Conservation (phyloP, 2,888 invertebrate species). For the Teinopalpus imperialis region DNA sequence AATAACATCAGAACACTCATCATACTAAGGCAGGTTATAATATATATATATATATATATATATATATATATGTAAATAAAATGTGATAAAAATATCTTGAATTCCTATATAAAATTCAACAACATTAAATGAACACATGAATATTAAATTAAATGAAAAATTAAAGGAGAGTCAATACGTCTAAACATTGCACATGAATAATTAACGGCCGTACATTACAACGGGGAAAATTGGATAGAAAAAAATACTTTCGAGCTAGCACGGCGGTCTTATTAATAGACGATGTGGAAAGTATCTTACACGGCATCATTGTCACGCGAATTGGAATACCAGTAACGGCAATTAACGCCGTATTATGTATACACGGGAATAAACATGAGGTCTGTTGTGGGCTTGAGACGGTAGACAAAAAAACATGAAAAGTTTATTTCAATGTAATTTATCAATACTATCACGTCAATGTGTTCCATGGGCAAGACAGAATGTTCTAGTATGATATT, state of each 20-base stretch:
- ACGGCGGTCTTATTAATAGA: slow-evolving; percentile 54
- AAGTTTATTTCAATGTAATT: slow-evolving; percentile 1
- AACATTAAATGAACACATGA: no score
- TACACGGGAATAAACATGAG: slow-evolving; percentile 40
- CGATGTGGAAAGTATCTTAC: slow-evolving; percentile 60
- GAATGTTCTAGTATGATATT: no score
- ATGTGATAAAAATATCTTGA: no score
- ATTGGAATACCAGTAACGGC: slow-evolving; percentile 41
- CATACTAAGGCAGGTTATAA: no score
- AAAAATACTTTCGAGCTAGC: slow-evolving; percentile 65
- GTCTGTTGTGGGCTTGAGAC: not conserved
- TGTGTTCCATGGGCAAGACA: no score
- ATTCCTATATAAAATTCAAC: no score
- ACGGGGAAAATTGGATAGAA: slow-evolving; percentile 57
- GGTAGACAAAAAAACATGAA: not conserved
- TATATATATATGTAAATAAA: no score
- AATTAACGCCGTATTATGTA: slow-evolving; percentile 54
- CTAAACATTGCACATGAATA: slow-evolving; percentile 13
- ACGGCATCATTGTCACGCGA: slow-evolving; percentile 52
- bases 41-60: no score
- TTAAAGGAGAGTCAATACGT: slow-evolving; percentile 16
- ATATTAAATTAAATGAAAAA: no score
- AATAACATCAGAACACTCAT: no score
- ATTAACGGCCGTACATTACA: slow-evolving; percentile 49
- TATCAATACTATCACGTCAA: no score